Conservation (phyloP, 1,140 invertebrate species). For the Arion vulgaris region DNA sequence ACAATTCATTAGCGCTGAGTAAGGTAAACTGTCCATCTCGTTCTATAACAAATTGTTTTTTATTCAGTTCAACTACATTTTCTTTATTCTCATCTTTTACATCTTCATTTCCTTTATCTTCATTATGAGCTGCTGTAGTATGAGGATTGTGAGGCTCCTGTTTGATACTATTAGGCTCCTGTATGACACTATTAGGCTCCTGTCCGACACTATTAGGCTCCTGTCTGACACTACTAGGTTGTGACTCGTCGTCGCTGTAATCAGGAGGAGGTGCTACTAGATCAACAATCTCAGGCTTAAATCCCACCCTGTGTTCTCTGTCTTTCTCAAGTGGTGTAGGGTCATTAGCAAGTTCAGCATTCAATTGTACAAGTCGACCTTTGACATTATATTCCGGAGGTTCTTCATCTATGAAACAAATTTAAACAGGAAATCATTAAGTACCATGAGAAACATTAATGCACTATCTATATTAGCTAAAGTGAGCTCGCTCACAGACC, state of each 20-base stretch:
- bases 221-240: conserved; percentile 39
- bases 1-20: conserved; percentile 61
- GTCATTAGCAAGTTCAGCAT: conserved; percentile 68
- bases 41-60: conserved; percentile 59
- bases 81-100: conserved; percentile 8
- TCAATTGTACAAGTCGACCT: conserved; percentile 63
- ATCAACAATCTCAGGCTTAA: conserved; percentile 67
- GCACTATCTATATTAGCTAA: no score
- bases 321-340: conserved; percentile 57
- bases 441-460: no score
- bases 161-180: background rate
- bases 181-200: background rate
- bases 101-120: background rate
- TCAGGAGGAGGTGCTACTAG: conserved; percentile 63
- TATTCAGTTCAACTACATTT: conserved; percentile 35
- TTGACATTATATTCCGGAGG: conserved; percentile 69
- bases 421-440: background rate
- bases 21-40: conserved; percentile 68
- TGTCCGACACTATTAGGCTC: conserved; percentile 31
- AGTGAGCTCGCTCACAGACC: no score
- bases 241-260: conserved; percentile 54
- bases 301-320: conserved; percentile 58
- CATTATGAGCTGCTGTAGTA: background rate
- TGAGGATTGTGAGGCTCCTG: background rate
- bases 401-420: conserved; percentile 60